A percentile compares a stretch with the other conserved stretches of the same genome.
phyloP scores from a whole-genome alignment of 2,797 vertebrate genomes.

The Brotogeris chrysoptera region DNA sequence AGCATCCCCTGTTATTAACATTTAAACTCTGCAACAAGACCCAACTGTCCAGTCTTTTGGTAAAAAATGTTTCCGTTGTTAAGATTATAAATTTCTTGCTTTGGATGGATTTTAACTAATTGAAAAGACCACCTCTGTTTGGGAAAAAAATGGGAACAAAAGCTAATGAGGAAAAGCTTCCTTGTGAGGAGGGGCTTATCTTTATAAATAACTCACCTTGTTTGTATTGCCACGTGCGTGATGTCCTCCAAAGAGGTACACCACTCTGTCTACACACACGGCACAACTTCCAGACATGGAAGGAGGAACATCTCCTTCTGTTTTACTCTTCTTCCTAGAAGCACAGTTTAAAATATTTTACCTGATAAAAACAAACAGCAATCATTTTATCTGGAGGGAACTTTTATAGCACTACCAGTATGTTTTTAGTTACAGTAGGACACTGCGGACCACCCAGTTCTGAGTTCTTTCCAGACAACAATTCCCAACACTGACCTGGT shows the following conservation, averaged over 20 bases:
- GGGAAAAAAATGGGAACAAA: neutral
- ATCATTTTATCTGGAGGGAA: rapidly evolving
- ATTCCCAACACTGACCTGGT: neutral
- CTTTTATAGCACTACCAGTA: neutral
- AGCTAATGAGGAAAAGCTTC: neutral
- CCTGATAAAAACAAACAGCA: rapidly evolving
- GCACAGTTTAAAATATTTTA: neutral
- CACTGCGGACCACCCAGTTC: neutral
- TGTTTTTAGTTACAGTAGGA: rapidly evolving
- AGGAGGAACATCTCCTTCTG: conserved; percentile 86
- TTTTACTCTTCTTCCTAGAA: conserved; percentile 85
- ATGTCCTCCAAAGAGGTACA: conserved; percentile 97
- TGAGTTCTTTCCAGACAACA: neutral
- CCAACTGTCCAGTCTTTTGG: neutral
- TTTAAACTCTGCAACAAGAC: neutral
- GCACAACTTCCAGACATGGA: conserved; percentile 98
- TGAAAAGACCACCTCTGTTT: neutral
- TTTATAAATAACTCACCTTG: conserved; percentile 75
- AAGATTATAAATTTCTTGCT: neutral
- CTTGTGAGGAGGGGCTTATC: neutral
- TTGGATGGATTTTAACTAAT: neutral
- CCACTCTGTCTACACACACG: conserved; percentile 87
- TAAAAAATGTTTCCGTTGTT: neutral
- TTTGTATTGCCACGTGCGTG: conserved; percentile 93
- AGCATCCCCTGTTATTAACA: neutral